phyloP scores from a whole-genome alignment of 2,797 vertebrate genomes.

The Orientallactaga sibirica region DNA sequence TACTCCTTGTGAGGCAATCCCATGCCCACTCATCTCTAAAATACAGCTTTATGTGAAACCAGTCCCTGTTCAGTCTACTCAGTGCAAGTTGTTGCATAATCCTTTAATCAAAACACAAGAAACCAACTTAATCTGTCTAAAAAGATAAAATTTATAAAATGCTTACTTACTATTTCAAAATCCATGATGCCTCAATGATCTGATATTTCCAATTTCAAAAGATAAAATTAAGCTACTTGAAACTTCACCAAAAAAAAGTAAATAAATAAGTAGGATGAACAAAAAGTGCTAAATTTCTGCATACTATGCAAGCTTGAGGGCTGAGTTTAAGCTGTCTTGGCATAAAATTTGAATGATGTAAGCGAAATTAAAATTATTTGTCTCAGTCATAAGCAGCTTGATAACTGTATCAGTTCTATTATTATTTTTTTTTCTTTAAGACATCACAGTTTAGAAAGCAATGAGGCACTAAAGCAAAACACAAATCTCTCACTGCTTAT shows the following conservation, averaged over 20 bases:
- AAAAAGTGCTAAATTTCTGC: conserved; percentile 45
- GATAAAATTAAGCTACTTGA: conserved; percentile 70
- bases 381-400: conserved; percentile 54
- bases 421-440: conserved; percentile 24
- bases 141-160: conserved; percentile 58
- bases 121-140: conserved; percentile 43
- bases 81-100: background rate
- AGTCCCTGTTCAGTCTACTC: background rate
- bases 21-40: background rate
- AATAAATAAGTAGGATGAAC: conserved; percentile 25
- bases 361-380: conserved; percentile 69
- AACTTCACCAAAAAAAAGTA: background rate
- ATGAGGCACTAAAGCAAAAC: conserved; percentile 51
- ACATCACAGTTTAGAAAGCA: conserved; percentile 11
- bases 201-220: conserved; percentile 69
- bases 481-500: background rate
- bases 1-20: conserved; percentile 30
- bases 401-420: conserved; percentile 55
- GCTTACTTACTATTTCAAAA: conserved; percentile 61
- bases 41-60: conserved; percentile 55
- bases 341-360: conserved; percentile 65
- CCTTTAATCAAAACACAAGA: conserved; percentile 65
- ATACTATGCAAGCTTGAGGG: background rate
- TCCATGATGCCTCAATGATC: conserved; percentile 53
- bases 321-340: conserved; percentile 63